Evolutionary conservation across 2,888 invertebrate genomes (phyloP), one percentile per base, ranked within the genome.

Genomic region (Dicyrtomina minuta): DNA sequence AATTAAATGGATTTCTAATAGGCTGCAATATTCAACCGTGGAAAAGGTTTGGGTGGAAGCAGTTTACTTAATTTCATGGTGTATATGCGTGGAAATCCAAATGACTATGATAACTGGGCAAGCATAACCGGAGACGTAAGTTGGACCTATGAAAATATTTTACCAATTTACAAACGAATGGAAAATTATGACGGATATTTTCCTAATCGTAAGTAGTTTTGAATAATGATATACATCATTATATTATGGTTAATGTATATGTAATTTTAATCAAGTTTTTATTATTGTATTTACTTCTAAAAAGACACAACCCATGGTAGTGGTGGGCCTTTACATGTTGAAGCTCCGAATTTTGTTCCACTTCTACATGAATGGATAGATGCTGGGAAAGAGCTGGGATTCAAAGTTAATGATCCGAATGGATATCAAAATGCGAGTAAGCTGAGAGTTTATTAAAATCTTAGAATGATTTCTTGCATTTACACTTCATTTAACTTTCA

Each of bases 311-410:
- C 20, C 22, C 62, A 62, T 46, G 49, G 62, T 6, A 13, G 22
- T 6, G 49, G 15, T 22, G 62, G 62, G n/a, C 62, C 62, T 8
- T 2, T 62, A 20, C 17, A 26, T 5, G 26, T 62, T 17, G 49
- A 62, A 46, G 27, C 44, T 4, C 24, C 13, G 17, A 4, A 3
- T 3, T 51, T 4, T 51, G n/a, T 51, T 46, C 33, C 24, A 22
- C 22, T 74, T 4, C 60, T 67, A 12, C 69, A 74, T 24, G 61
- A 74, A 24, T 73, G 72, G 44, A 62, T 76, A 2, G 67, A 69
- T 26, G 74, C 74, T 27, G 76, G 66, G 12, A 72, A 73, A 46
- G 74, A 76, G 58, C 22, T 70, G 27, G 76, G 76, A 6, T 74
- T 69, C 20, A 27, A 70, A 17, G 65, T 70, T 17, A 49, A 62